Percentiles rank a stretch among this genome's conserved stretches.
These are phyloP conservation scores for Sminthopsis crassicaudata DNA, from an alignment of 2,113 vertebrate genomes.

Conservation along the genomic window DNA sequence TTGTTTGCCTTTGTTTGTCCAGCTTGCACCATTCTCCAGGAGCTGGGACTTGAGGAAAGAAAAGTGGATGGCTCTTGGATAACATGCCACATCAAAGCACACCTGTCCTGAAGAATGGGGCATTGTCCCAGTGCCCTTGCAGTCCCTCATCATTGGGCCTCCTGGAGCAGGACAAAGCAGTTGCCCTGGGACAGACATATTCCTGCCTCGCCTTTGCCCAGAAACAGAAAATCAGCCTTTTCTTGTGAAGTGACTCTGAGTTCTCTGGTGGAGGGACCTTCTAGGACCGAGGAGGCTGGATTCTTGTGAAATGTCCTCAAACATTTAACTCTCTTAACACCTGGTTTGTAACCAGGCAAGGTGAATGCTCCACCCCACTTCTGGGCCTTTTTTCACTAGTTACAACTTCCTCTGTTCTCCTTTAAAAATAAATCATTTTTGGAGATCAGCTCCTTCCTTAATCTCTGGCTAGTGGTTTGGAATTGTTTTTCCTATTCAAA, in stretches of 20 bases:
- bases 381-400: no score
- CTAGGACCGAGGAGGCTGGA: no score
- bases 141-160: not conserved
- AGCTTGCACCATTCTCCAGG: conserved; percentile 27
- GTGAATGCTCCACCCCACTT: no score
- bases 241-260: not conserved
- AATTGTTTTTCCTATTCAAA: not conserved
- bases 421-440: not conserved
- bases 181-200: not conserved
- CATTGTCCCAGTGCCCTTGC: not conserved
- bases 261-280: not conserved
- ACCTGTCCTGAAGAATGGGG: not conserved
- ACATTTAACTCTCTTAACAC: no score
- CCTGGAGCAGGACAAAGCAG: not conserved
- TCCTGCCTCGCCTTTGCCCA: conserved; percentile 58
- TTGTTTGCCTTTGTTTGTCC: conserved; percentile 62
- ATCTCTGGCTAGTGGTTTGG: conserved; percentile 28
- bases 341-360: no score
- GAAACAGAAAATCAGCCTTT: not conserved
- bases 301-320: no score
- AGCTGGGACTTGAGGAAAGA: conserved; percentile 42
- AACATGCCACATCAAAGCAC: conserved; percentile 28
- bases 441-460: not conserved
- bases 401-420: no score
- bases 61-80: conserved; percentile 40